Base-by-base conservation (phyloP, 2,888 invertebrate genomes). In the Megaustenia siamemsis region DNA sequence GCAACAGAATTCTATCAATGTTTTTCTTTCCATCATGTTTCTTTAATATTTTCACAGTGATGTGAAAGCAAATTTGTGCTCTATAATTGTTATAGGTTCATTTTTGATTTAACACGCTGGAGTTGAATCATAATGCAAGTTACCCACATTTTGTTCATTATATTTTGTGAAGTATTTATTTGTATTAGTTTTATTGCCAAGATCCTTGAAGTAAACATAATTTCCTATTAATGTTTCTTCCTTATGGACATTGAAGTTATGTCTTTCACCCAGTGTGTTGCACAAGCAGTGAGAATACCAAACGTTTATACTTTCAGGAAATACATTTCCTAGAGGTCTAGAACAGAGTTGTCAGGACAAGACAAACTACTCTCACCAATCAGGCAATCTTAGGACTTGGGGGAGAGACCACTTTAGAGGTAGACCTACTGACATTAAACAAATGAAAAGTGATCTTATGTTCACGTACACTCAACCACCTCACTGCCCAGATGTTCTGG, bases 281-380 rank as follows among this genome's bases (percentile, higher is more conserved):
- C 24, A 40, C 69, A 38, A 40, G 49, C 40, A 24, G 69, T 69
- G 69, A 69, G 69, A 69, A 69, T 69, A 69, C 69, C 69, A 38
- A 69, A 35, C 38, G 24, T 78, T 78, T 77, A 32, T 78, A 40
- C 66, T 78, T 78, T 78, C 78, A 78, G 78, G 43, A 63, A 45
- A 28, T 78, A 43, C 40, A 28, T 78, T 78, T 63, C 66, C 56
- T 60, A 40, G 66, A 78, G 43, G 66, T 60, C 60, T 15, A 15
- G 24, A 49, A 77, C 56, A 56, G 28, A 77, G 38, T n/a, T 35
- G 15, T 56, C 56, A 43, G n/a, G n/a, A 40, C 73, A 73, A 32
- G 40, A 40, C 40, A 40, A 40, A 21, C 24, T 24, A 21, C 40
- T 69, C 24, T 3, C 69, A 40, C 40, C 69, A 69, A 24, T 40